Base-by-base conservation (phyloP, 2,113 vertebrate genomes). In the Pterocles gutturalis region DNA sequence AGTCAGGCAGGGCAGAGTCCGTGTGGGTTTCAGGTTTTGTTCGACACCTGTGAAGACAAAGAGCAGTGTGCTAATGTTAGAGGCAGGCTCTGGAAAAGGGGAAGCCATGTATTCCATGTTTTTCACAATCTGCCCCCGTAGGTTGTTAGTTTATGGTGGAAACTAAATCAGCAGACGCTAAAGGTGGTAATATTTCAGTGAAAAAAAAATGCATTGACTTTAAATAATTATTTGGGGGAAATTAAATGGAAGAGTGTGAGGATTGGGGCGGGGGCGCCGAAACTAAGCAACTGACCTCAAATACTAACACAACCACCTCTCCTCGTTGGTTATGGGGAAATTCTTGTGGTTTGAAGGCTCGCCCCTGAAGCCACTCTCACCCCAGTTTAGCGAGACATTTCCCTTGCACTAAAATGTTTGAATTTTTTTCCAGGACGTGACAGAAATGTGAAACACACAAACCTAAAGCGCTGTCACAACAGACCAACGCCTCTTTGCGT, bases 401-500 rank as follows among this genome's bases (percentile, higher is more conserved):
- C 29, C 13, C 41, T 49, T 19, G 4, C 11, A 6, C 34, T 29
- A 34, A 41, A 70, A n/a, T 3, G 62, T 9, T 7, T 17, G 5
- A 5, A 0, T 16, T 34, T 49, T 15, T 31, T 21, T 4, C 29
- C 28, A 14, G 21, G 49, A 24, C 0, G 48, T 6, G 51, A 48
- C 15, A 26, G 16, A 36, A 64, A 55, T 0, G 38, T 4, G 53
- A 85, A 67, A 36, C 0, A 51, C 49, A 24, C 45, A 13, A 9
- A 48, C 1, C 16, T 41, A 46, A 36, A 49, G 11, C 19, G 8
- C 7, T 3, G 7, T 12, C 28, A 8, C 11, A 12, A 8, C 36
- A 10, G 10, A 60, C 2, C 16, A 3, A 11, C 48, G 17, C 0
- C 36, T 5, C 8, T 1, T 10, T 2, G 13, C 31, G 16, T 3